Evolutionary conservation across 2,888 invertebrate species (phyloP).

Genomic region (Hydrotaea cyrtoneurina): DNA sequence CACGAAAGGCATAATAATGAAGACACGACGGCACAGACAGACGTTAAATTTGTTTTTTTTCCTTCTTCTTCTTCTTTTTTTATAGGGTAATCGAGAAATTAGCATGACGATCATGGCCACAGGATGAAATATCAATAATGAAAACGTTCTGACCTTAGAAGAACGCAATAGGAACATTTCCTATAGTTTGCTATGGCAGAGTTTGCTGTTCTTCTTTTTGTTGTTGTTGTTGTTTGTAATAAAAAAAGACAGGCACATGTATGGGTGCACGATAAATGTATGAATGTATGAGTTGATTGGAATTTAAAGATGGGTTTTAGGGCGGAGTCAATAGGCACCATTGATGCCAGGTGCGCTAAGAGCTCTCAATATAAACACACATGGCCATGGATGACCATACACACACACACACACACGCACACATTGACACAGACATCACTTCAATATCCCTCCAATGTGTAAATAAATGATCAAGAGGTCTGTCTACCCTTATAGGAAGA

Average conservation of each 20-base stretch:
- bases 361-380: conserved; percentile 44
- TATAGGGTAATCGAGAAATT: conserved; percentile 36
- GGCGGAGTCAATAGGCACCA: conserved; percentile 68
- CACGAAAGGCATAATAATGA: not conserved
- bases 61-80: not conserved
- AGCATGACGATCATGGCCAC: conserved; percentile 48
- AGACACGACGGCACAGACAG: not conserved
- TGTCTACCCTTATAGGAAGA: not conserved
- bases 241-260: not conserved
- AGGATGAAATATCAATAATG: conserved; percentile 7
- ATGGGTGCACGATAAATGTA: conserved; percentile 1
- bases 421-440: conserved; percentile 45
- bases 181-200: not conserved
- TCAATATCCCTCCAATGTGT: conserved; percentile 50
- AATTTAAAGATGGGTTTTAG: conserved; percentile 63
- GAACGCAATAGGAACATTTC: conserved; percentile 16
- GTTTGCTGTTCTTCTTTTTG: not conserved
- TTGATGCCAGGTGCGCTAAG: conserved; percentile 64
- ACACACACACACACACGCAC: conserved; percentile 12
- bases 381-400: not conserved
- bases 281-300: conserved; percentile 43
- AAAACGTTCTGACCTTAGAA: not conserved
- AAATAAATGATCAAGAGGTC: conserved; percentile 55
- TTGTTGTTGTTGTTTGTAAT: conserved; percentile 46
- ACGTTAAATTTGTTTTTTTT: no score